Evolutionary conservation across 2,888 invertebrate species (phyloP).

Genomic region (Mythimna albipuncta): DNA sequence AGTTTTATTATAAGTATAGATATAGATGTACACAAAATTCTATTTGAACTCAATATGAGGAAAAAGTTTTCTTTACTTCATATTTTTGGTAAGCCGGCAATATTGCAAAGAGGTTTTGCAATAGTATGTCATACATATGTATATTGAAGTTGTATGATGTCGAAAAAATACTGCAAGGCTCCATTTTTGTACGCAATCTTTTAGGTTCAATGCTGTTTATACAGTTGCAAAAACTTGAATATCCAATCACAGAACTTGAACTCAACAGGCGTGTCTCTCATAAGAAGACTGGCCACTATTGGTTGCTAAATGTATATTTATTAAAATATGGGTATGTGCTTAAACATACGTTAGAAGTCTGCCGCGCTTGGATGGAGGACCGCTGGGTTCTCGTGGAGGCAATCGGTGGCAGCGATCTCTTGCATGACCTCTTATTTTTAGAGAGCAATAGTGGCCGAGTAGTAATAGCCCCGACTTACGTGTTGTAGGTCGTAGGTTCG

Average conservation of each 20-base stretch:
- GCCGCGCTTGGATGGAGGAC: no score
- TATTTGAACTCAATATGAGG: slow-evolving; percentile 4
- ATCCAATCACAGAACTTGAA: slow-evolving; percentile 3
- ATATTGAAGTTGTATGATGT: background rate
- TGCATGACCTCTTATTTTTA: no score
- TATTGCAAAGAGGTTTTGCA: slow-evolving; percentile 20
- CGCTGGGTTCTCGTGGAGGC: no score
- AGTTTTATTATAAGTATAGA: no score
- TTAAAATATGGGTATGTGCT: background rate
- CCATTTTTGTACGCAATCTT: background rate
- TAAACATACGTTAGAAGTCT: no score
- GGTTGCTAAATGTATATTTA: background rate
- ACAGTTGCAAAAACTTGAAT: background rate
- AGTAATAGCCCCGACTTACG: no score
- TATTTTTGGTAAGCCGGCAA: slow-evolving; percentile 24
- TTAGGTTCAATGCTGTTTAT: background rate
- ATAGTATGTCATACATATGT: background rate
- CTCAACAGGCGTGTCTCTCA: background rate
- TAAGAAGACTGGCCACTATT: background rate
- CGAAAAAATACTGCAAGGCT: background rate
- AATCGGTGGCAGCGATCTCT: no score
- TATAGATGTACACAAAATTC: no score
- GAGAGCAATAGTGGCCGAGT: no score
- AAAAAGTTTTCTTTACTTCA: slow-evolving; percentile 1
- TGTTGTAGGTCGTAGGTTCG: no score